Percentiles rank a stretch among this genome's conserved stretches.
phyloP scores from a whole-genome alignment of 37 sponge, comb jelly and placozoan species.

The Spongilla lacustris region DNA sequence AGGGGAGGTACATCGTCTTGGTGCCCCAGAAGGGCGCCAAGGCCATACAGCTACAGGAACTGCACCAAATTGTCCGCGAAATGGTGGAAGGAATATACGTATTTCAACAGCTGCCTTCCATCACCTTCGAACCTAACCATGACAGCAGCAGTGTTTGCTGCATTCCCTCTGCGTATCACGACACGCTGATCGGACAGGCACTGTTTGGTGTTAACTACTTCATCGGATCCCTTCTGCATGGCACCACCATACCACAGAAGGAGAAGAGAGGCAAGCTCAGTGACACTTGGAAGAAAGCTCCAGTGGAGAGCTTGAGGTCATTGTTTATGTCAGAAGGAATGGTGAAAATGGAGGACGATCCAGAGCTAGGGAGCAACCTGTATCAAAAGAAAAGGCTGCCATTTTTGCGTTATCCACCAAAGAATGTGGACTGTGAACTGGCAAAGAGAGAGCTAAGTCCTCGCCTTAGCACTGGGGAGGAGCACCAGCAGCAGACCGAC shows the following conservation, averaged over 20 bases:
- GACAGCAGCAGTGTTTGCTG: constrained; percentile 55
- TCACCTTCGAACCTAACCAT: constrained; percentile 67
- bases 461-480: constrained; percentile 43
- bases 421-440: constrained; percentile 40
- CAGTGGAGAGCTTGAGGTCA: constrained; percentile 21
- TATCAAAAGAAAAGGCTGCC: constrained; percentile 31
- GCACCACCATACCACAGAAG: constrained; percentile 52
- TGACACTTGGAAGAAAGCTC: constrained; percentile 70
- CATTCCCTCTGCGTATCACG: constrained; percentile 80
- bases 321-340: constrained; percentile 46
- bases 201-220: constrained; percentile 67
- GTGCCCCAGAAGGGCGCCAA: constrained; percentile 25
- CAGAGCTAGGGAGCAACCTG: constrained; percentile 51
- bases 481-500: not conserved
- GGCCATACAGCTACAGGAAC: constrained; percentile 51
- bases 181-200: constrained; percentile 75
- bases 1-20: constrained; percentile 13
- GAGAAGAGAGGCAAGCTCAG: constrained; percentile 50
- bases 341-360: constrained; percentile 41
- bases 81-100: constrained; percentile 85
- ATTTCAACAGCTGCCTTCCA: constrained; percentile 80
- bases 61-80: constrained; percentile 83
- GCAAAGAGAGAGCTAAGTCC: constrained; percentile 36
- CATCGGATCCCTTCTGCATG: constrained; percentile 71
- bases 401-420: constrained; percentile 50